Percentiles rank a stretch among this genome's conserved stretches.
phyloP scores from a whole-genome alignment of 2,888 invertebrate genomes.

The Microplitis deprimator region DNA sequence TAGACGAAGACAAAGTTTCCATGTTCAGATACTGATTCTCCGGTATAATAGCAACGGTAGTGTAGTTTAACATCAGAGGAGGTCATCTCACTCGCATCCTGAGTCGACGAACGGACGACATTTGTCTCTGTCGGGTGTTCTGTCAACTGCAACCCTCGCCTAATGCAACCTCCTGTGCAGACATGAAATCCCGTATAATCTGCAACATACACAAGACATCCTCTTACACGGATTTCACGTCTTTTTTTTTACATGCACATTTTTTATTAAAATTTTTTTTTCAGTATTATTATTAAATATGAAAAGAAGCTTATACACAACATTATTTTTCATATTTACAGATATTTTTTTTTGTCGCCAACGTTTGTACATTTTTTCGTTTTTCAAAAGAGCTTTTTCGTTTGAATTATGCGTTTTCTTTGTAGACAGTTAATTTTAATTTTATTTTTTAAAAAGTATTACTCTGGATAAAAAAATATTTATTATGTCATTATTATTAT shows the following conservation, averaged over 20 bases:
- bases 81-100: slow-evolving; percentile 46
- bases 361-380: neutral
- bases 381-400: neutral
- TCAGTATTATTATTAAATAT: neutral
- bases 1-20: slow-evolving; percentile 46
- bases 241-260: neutral
- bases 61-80: neutral
- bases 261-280: neutral
- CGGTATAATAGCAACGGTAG: neutral
- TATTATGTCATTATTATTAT: neutral
- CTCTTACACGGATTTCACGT: slow-evolving; percentile 11
- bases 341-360: neutral
- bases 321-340: neutral
- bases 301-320: neutral
- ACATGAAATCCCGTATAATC: slow-evolving; percentile 29
- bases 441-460: neutral
- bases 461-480: neutral
- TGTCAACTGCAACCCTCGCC: slow-evolving; percentile 28
- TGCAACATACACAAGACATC: slow-evolving; percentile 9
- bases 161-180: slow-evolving; percentile 20
- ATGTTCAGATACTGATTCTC: slow-evolving; percentile 44
- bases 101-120: slow-evolving; percentile 37
- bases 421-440: neutral
- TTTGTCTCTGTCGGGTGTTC: slow-evolving; percentile 47
- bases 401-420: neutral